Base-by-base conservation (phyloP, 1,140 invertebrate genomes). In the Mamestra configurata region DNA sequence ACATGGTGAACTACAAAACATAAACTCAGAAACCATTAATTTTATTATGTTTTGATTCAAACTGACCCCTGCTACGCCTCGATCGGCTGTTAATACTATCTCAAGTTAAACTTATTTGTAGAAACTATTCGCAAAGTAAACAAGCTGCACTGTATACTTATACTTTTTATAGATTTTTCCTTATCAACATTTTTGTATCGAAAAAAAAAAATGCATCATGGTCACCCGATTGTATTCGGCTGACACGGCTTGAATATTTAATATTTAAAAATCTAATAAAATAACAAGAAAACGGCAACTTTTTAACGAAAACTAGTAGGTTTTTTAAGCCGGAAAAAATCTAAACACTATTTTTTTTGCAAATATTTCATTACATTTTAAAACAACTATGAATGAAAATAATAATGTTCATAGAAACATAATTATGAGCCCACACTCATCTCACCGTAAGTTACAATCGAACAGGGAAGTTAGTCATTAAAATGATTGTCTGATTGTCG, bases 391-490 rank as follows among this genome's bases (percentile, higher is more conserved):
- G 5, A 5, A 31, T 31, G 27, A 31, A 31, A 31, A 40, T n/a
- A 40, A 40, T 40, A 11, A 40, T 40, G 10, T 40, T 40, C 7
- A 40, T 7, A 7, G 37, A 40, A 40, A 40, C 37, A 10, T 7
- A 7, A 4, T 7, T 40, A 40, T 35, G 7, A 3, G 3, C 10
- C 24, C 20, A 7, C 4, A 11, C 13, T n/a, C n/a, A n/a, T n/a
- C n/a, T n/a, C n/a, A n/a, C n/a, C 18, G 1, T 64, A 64, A 18
- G 35, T 31, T 40, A 40, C 59, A 37, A 35, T 64, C 59, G 11
- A 22, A 64, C 18, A 64, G n/a, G 59, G 59, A 64, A 64, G 40
- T 64, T 64, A 27, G 59, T 64, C 31, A 40, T 40, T 64, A 64
- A 10, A 64, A 40, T 64, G 31, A 64, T 64, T 20, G 59, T 22